phyloP scores from a whole-genome alignment of 2,888 invertebrate species.

The Aphidoletes aphidimyza region DNA sequence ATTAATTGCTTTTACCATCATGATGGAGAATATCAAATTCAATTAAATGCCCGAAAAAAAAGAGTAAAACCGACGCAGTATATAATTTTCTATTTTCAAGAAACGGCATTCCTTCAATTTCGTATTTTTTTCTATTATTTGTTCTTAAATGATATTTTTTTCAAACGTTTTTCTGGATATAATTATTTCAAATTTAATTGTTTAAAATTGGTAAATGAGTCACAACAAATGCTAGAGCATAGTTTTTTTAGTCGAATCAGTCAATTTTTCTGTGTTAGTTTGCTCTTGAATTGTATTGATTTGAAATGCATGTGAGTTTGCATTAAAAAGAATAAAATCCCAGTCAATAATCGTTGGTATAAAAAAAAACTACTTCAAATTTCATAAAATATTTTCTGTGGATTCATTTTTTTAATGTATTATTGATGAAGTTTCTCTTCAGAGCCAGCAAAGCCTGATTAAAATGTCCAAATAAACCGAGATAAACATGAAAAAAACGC shows the following conservation, averaged over 20 bases:
- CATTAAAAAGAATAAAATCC: background rate
- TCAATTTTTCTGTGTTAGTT: background rate
- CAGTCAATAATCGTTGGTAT: background rate
- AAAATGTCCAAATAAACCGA: slow-evolving; percentile 18
- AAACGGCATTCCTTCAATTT: background rate
- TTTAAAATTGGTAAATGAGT: background rate
- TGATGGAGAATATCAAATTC: background rate
- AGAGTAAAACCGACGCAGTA: background rate
- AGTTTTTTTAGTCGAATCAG: too few species aligned
- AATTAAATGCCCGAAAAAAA: background rate
- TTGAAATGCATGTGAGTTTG: background rate
- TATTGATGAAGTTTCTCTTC: background rate
- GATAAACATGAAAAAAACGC: background rate
- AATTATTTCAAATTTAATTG: background rate
- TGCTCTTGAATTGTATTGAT: too few species aligned
- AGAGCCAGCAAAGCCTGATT: background rate
- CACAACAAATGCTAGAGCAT: too few species aligned
- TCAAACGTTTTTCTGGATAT: background rate
- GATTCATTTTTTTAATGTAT: slow-evolving; percentile 36
- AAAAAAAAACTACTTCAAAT: background rate
- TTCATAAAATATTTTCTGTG: background rate
- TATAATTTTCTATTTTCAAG: background rate
- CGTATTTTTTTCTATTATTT: background rate
- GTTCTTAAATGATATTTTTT: background rate
- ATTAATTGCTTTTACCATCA: background rate